A percentile compares a stretch with the other conserved stretches of the same genome.
phyloP scores from a whole-genome alignment of 2,113 vertebrate species.

The Chlorodrepanis virens region DNA sequence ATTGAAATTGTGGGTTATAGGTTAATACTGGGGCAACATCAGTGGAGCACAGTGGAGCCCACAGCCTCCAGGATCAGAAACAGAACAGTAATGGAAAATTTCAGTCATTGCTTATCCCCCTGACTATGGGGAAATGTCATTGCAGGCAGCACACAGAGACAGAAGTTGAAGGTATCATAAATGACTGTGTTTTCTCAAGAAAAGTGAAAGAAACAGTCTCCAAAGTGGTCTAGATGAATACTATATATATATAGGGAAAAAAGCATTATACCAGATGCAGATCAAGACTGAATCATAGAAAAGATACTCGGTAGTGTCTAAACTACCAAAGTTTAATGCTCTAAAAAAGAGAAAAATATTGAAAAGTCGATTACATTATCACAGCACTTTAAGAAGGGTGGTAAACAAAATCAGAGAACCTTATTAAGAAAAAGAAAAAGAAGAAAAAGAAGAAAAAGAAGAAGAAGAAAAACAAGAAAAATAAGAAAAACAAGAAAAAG shows the following conservation, averaged over 20 bases:
- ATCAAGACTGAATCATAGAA: background rate
- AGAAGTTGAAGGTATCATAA: background rate
- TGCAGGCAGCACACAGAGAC: background rate
- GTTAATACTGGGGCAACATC: background rate
- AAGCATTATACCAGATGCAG: background rate
- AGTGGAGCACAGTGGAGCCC: background rate
- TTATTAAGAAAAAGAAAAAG: background rate
- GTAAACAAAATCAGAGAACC: background rate
- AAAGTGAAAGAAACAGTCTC: background rate
- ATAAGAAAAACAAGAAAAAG: fast-evolving
- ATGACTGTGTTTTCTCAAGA: background rate
- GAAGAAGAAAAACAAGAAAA: fast-evolving
- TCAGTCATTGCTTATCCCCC: background rate
- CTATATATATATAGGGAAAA: background rate
- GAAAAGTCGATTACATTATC: background rate
- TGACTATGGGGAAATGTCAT: background rate
- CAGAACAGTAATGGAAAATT: background rate
- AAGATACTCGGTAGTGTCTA: background rate
- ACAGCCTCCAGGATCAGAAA: background rate
- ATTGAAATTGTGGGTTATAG: background rate
- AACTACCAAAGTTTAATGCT: background rate
- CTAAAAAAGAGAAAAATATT: background rate
- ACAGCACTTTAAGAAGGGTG: background rate
- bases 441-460: fast-evolving
- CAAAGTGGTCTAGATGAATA: background rate